Percentiles rank a stretch among this genome's conserved stretches.
These are phyloP conservation scores for Schizotus pectinicornis DNA, from an alignment of 2,888 invertebrate genomes.

Conservation along the genomic window DNA sequence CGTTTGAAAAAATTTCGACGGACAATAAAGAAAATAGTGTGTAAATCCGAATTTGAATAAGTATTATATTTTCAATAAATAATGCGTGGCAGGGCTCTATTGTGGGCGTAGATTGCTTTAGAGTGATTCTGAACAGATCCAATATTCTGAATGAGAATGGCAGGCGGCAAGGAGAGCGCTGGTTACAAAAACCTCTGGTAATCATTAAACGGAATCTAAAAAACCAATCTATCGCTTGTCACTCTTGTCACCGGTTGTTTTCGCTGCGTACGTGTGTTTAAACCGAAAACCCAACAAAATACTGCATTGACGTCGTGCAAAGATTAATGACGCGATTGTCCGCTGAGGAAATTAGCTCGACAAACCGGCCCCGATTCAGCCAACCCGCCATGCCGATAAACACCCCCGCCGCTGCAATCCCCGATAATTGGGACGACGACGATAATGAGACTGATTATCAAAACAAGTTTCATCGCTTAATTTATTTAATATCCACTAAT, in stretches of 20 bases:
- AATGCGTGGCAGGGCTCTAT: slow-evolving; percentile 13
- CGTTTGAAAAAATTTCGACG: too few relatives aligned
- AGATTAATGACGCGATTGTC: slow-evolving; percentile 57
- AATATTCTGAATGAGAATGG: slow-evolving; percentile 20
- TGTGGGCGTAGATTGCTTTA: slow-evolving; percentile 14
- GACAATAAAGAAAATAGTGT: too few relatives aligned
- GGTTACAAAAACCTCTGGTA: slow-evolving; percentile 29
- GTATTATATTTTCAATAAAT: slow-evolving; percentile 1
- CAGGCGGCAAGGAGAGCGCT: background rate
- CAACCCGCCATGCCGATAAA: slow-evolving; percentile 2
- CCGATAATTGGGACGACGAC: slow-evolving; percentile 4
- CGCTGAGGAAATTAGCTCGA: slow-evolving; percentile 50
- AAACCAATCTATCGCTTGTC: slow-evolving; percentile 56
- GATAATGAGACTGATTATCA: background rate
- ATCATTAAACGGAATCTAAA: slow-evolving; percentile 52
- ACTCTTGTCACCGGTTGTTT: slow-evolving; percentile 54
- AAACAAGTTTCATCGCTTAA: slow-evolving; percentile 24
- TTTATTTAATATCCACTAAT: slow-evolving; percentile 43
- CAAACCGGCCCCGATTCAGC: slow-evolving; percentile 35
- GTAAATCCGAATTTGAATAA: background rate
- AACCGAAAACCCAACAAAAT: slow-evolving; percentile 51
- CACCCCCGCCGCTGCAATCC: background rate
- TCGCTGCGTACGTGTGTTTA: slow-evolving; percentile 50
- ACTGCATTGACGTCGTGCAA: slow-evolving; percentile 52
- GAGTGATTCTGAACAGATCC: slow-evolving; percentile 13